Evolutionary conservation across 2,113 vertebrate species (phyloP).

Genomic region (Catharus bicknelli): DNA sequence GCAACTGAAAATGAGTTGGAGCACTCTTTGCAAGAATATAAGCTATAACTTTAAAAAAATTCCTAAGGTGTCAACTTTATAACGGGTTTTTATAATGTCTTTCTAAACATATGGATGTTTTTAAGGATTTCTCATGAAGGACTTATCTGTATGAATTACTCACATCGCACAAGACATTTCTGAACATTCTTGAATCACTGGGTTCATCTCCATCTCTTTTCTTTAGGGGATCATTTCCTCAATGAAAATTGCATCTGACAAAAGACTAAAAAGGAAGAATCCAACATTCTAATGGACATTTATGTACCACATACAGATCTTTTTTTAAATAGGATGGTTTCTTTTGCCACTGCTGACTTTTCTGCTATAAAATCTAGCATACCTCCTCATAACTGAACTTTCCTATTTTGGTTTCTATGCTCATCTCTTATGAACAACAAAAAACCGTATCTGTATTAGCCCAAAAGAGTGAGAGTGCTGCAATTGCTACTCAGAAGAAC

Average conservation of each 20-base stretch:
- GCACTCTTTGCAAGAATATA: not conserved
- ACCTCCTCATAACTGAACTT: not conserved
- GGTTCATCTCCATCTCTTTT: conserved; percentile 18
- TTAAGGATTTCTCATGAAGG: conserved; percentile 30
- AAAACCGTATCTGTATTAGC: not conserved
- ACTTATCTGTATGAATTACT: conserved; percentile 28
- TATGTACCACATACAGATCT: not conserved
- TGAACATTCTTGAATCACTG: conserved; percentile 13
- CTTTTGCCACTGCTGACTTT: not conserved
- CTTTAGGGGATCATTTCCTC: conserved; percentile 4
- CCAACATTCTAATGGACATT: not conserved
- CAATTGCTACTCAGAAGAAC: not conserved
- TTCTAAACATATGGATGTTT: conserved; percentile 32
- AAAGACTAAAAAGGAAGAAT: not conserved
- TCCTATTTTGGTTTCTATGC: not conserved
- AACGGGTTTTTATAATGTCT: not conserved
- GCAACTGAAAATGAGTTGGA: not conserved
- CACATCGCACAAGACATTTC: conserved; percentile 20
- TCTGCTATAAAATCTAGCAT: not conserved
- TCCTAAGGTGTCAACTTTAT: not conserved
- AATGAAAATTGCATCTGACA: not conserved
- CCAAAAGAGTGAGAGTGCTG: not conserved
- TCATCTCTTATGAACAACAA: not conserved
- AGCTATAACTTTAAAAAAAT: not conserved
- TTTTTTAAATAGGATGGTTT: not conserved